Conservation (phyloP, 2,113 vertebrate species). For the Myotis lucifugus region DNA sequence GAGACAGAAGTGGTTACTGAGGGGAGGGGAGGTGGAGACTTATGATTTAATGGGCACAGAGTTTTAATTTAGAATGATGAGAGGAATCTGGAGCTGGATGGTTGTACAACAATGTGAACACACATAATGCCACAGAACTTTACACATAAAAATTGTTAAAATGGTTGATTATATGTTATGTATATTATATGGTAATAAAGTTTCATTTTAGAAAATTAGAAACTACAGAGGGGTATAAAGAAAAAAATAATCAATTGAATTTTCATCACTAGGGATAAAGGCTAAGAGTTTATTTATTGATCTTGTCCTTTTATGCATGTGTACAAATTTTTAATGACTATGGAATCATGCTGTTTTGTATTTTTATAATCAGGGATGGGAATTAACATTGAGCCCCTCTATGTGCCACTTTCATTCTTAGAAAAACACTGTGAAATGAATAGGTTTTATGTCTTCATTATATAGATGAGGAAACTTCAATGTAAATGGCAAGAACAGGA, state of each 20-base stretch:
- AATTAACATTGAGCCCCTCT: not conserved
- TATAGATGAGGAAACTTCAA: not conserved
- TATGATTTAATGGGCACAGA: not conserved
- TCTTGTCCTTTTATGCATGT: not conserved
- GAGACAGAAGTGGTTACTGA: not conserved
- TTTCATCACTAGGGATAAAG: not conserved
- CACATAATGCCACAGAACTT: not conserved
- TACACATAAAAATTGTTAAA: not conserved
- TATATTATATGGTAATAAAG: not conserved
- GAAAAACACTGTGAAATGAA: not conserved
- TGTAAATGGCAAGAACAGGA: not conserved
- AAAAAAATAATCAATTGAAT: not conserved
- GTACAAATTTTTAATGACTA: not conserved
- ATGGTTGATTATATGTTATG: not conserved
- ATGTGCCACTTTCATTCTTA: not conserved
- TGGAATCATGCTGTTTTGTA: not conserved
- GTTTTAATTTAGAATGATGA: not conserved
- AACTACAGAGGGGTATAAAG: not conserved
- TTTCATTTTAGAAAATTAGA: constrained; percentile 17
- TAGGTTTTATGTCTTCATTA: not conserved
- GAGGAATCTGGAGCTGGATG: not conserved
- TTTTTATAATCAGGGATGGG: not conserved
- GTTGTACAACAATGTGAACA: not conserved
- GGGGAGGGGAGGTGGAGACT: not conserved
- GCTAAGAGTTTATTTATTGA: not conserved